phyloP scores from a whole-genome alignment of 1,140 invertebrate genomes.

The Rhizoglyphus robini region DNA sequence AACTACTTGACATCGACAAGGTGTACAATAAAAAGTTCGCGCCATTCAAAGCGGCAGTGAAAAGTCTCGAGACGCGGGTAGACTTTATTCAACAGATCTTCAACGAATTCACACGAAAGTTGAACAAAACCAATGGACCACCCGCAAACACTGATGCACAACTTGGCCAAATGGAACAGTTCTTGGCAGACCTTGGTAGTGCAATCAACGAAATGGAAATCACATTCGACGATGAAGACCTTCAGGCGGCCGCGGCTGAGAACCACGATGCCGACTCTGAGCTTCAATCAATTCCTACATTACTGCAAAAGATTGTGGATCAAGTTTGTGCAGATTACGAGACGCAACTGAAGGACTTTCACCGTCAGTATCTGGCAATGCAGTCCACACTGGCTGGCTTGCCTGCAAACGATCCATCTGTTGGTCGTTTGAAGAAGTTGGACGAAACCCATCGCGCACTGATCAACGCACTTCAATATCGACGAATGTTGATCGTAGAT shows the following conservation, averaged over 20 bases:
- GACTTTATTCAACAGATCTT: not conserved
- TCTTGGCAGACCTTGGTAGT: slow-evolving; percentile 1
- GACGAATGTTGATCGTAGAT: not conserved
- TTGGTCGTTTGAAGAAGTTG: not conserved
- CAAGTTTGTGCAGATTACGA: not conserved
- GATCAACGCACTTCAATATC: not conserved
- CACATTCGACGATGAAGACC: not conserved
- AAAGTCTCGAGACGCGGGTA: not conserved
- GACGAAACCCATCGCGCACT: not conserved
- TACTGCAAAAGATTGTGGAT: not conserved
- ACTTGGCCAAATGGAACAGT: not conserved
- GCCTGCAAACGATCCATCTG: not conserved
- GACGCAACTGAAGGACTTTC: not conserved
- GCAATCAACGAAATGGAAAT: slow-evolving; percentile 16
- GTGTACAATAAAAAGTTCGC: not conserved
- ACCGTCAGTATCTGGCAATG: too few species aligned
- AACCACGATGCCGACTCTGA: not conserved
- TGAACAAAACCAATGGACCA: not conserved
- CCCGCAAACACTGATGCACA: not conserved
- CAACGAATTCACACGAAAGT: not conserved
- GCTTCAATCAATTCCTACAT: slow-evolving; percentile 1
- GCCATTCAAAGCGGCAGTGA: not conserved
- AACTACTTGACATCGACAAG: not conserved
- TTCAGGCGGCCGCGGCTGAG: not conserved
- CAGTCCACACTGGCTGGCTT: too few species aligned